Conservation (phyloP, 2,113 vertebrate species). For the Pheucticus melanocephalus region DNA sequence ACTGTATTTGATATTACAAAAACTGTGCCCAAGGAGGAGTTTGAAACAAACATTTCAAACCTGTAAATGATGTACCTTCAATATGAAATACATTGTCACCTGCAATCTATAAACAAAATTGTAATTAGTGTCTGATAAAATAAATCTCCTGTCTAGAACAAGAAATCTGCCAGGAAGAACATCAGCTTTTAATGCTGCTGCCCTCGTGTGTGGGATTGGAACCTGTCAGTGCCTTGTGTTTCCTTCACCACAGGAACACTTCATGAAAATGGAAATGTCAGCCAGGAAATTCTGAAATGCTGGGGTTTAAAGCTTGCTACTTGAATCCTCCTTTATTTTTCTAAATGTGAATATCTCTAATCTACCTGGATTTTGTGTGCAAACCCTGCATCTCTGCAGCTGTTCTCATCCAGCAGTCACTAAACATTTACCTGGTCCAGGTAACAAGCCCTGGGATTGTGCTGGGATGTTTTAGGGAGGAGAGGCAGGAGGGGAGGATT, state of each 20-base stretch:
- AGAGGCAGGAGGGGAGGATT: not conserved
- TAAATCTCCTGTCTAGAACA: not conserved
- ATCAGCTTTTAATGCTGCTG: not conserved
- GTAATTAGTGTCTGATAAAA: not conserved
- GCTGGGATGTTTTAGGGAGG: not conserved
- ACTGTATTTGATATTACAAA: not conserved
- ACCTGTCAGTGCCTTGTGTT: not conserved
- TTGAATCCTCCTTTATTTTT: not conserved
- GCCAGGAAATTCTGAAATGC: not conserved
- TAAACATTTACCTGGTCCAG: not conserved
- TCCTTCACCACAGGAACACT: not conserved
- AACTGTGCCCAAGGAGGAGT: not conserved
- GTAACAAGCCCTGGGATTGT: fast-evolving
- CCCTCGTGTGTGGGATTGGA: not conserved
- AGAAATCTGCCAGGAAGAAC: not conserved
- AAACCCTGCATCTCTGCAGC: not conserved
- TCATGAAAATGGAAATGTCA: not conserved
- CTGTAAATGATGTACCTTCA: not conserved
- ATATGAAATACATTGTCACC: fast-evolving
- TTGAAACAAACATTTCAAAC: not conserved
- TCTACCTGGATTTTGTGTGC: not conserved
- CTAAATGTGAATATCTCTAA: not conserved
- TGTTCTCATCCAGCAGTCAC: not conserved
- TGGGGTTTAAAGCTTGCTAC: not conserved
- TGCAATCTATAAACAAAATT: not conserved